Conservation (phyloP, 2,888 invertebrate genomes). For the Colostygia pectinataria region DNA sequence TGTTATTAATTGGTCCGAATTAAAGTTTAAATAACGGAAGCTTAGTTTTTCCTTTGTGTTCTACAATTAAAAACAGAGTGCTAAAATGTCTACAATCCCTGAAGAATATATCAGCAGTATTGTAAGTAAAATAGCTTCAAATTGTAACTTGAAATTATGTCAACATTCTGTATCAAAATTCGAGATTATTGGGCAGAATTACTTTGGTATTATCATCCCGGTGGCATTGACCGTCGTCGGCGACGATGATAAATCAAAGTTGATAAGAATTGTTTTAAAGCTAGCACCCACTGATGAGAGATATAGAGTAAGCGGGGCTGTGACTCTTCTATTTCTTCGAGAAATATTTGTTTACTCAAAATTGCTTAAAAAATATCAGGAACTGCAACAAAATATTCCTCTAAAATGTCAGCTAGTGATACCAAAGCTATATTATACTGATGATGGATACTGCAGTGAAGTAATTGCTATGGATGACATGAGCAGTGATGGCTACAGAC, state of each 20-base stretch:
- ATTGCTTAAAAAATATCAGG: conserved; percentile 50
- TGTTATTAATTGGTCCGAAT: too few relatives aligned
- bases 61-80: not conserved
- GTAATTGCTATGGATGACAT: conserved; percentile 65
- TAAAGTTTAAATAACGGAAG: too few relatives aligned
- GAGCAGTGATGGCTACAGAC: conserved; percentile 54
- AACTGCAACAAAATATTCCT: conserved; percentile 44
- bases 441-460: conserved; percentile 62
- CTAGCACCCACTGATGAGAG: conserved; percentile 68
- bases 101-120: conserved; percentile 41
- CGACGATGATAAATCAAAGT: conserved; percentile 30
- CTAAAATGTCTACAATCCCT: conserved; percentile 39
- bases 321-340: conserved; percentile 61
- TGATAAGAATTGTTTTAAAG: conserved; percentile 60
- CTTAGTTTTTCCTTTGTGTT: not conserved
- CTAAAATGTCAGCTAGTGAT: conserved; percentile 39
- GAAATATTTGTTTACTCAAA: conserved; percentile 66
- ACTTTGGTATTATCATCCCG: conserved; percentile 68
- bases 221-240: conserved; percentile 46
- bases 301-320: conserved; percentile 67
- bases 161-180: conserved; percentile 47
- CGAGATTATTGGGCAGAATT: conserved; percentile 65
- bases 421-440: conserved; percentile 59
- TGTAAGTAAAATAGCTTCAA: conserved; percentile 36
- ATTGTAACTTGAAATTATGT: conserved; percentile 42